Base-by-base conservation (phyloP, 2,797 vertebrate species). In the Chrosomus eos region DNA sequence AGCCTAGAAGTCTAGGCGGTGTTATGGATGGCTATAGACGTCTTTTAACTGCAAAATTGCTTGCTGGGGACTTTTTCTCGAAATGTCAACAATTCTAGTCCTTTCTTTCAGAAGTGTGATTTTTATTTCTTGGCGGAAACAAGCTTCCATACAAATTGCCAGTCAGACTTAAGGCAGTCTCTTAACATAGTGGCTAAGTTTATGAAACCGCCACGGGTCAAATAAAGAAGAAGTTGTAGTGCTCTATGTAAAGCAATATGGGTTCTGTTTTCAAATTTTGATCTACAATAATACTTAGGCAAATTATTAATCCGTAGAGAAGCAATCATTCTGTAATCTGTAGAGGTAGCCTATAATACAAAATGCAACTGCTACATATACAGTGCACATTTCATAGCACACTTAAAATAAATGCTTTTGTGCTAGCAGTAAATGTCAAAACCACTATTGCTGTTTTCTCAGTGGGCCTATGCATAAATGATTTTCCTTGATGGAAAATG, bases 181-280 rank as follows among this genome's bases (percentile, higher is more conserved):
- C 14, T 48, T 48, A 62, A 62, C 60, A 62, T 62, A 62, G 58
- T 16, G 26, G 26, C 58, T 28, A 26, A 28, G n/a, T 62, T 60
- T 11, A n/a, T n/a, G 55, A 1, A n/a, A 13, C 26, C 4, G 14
- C 26, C 26, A 64, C 60, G 21, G 58, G 60, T 28, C n/a, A 14
- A 45, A 66, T 16, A 31, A 64, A 75, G 14, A 31, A 51, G 9
- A 76, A 62, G 31, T 70, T 82, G 48, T 58, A 71, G 16, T 60
- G 58, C 19, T 84, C 13, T 71, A 28, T 33, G 77, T 68, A 80
- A 87, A 80, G 86, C 81, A 88, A 82, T 80, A 83, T 10, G 16
- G 70, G 51, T 80, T 21, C 4, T 45, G 33, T 82, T 83, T 31
- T 55, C 43, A 62, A 77, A 31, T 9, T 21, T 2, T 1, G 14